These are phyloP conservation scores for Volucella zonaria DNA, from an alignment of 2,888 invertebrate genomes.

Conservation along the genomic window DNA sequence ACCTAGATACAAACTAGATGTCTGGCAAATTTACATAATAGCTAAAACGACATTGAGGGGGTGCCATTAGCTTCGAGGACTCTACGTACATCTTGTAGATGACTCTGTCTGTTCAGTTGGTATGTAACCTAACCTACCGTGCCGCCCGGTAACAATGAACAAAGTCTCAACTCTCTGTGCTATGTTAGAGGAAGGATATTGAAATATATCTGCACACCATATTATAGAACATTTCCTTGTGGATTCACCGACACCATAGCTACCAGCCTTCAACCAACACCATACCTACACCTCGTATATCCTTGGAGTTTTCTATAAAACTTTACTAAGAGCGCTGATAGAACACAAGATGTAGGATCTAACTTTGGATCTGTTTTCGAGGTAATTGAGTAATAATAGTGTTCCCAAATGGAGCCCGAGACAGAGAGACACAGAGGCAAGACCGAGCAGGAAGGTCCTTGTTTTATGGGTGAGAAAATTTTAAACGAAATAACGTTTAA, in stretches of 20 bases:
- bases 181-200: conserved; percentile 42
- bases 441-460: neutral
- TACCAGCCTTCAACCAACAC: neutral
- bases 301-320: conserved; percentile 44
- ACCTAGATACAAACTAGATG: conserved; percentile 52
- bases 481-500: conserved; percentile 70
- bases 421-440: neutral
- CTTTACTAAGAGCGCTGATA: conserved; percentile 38
- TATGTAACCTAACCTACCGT: too few species aligned
- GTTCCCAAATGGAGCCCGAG: conserved; percentile 19
- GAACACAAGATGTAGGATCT: conserved; percentile 59
- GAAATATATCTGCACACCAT: conserved; percentile 70
- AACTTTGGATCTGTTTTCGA: conserved; percentile 73
- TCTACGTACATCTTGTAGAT: conserved; percentile 43
- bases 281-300: conserved; percentile 8
- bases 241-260: neutral
- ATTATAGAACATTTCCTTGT: conserved; percentile 46
- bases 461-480: conserved; percentile 65
- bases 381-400: conserved; percentile 74
- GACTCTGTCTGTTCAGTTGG: conserved; percentile 7
- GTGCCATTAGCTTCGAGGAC: conserved; percentile 61
- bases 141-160: conserved; percentile 4
- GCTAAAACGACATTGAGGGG: conserved; percentile 64
- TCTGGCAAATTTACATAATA: conserved; percentile 72
- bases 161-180: neutral